Percentiles rank a stretch among this genome's conserved stretches.
phyloP scores from a whole-genome alignment of 2,113 vertebrate genomes.

The Cynocephalus volans region DNA sequence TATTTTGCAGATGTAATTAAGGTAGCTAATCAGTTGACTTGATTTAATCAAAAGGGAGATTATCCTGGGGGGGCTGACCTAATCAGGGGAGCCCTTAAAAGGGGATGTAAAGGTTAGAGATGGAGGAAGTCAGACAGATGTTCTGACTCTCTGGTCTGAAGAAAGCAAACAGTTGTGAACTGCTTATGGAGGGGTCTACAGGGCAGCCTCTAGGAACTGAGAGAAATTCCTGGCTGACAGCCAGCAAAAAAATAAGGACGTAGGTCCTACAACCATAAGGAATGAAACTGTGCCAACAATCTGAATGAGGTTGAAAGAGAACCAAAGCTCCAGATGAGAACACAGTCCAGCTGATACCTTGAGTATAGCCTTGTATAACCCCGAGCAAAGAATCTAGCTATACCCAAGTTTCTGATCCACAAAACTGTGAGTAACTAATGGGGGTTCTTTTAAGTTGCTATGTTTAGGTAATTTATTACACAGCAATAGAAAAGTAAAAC shows the following conservation, averaged over 20 bases:
- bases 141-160: not conserved
- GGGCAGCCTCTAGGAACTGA: not conserved
- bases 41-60: slow-evolving; percentile 41
- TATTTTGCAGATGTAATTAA: slow-evolving; percentile 38
- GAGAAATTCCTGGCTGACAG: not conserved
- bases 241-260: not conserved
- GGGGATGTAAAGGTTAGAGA: not conserved
- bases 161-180: slow-evolving; percentile 18
- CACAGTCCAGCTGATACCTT: not conserved
- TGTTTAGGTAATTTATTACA: not conserved
- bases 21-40: slow-evolving; percentile 6
- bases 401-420: not conserved
- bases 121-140: not conserved
- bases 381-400: not conserved
- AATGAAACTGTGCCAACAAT: not conserved
- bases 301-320: not conserved
- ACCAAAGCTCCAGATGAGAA: not conserved
- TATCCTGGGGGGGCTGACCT: not conserved
- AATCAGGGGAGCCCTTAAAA: slow-evolving; percentile 17
- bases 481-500: not conserved
- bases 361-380: not conserved
- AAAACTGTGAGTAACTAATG: not conserved
- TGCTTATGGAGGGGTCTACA: not conserved
- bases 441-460: slow-evolving; percentile 4
- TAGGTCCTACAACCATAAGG: not conserved